A percentile compares a stretch with the other conserved stretches of the same genome.
phyloP scores from a whole-genome alignment of 2,888 invertebrate species.

The Carabus problematicus region DNA sequence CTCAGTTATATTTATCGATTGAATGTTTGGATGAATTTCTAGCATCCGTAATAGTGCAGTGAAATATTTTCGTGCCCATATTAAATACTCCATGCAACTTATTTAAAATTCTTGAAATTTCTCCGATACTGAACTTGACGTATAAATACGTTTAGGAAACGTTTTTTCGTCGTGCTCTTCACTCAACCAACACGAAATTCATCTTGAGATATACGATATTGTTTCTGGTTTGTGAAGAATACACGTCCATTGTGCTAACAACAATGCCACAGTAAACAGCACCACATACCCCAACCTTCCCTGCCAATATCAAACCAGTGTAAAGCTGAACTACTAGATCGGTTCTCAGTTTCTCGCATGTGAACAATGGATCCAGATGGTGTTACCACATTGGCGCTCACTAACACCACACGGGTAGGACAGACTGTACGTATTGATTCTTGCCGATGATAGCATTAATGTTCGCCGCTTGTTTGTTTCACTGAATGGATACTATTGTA shows the following conservation, averaged over 20 bases:
- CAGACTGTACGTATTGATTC: constrained; percentile 22
- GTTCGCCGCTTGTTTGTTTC: constrained; percentile 39
- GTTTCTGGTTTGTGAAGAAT: constrained; percentile 1
- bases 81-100: no score
- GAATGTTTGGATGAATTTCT: no score
- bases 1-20: no score
- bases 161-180: no score
- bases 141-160: no score
- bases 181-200: no score
- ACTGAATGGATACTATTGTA: constrained; percentile 26
- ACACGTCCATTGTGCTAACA: constrained; percentile 11
- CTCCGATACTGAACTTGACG: no score
- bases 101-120: no score
- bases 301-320: background rate
- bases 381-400: background rate
- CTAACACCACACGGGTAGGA: background rate
- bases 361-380: background rate
- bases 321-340: background rate
- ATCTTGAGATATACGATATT: constrained; percentile 1
- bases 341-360: background rate
- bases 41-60: no score
- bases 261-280: constrained; percentile 24
- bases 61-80: no score
- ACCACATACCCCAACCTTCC: background rate
- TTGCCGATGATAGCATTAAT: constrained; percentile 31